These are phyloP conservation scores for Mnemiopsis leidyi DNA, from an alignment of 37 sponge, comb jelly and placozoan species.

Conservation along the genomic window DNA sequence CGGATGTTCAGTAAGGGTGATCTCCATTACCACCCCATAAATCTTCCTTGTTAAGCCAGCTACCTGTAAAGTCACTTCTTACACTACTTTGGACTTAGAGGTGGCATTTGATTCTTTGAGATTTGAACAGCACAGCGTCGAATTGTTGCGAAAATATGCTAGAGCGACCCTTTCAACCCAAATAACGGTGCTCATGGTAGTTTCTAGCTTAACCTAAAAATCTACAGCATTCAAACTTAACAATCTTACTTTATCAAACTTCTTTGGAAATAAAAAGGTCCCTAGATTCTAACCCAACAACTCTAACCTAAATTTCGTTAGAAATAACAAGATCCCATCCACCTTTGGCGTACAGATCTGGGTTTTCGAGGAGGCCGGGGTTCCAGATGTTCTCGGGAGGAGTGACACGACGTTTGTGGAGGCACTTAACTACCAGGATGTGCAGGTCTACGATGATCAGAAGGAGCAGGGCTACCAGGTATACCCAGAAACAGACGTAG, in stretches of 20 bases:
- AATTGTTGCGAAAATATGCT: too few relatives aligned
- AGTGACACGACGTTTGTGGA: conserved; percentile 36
- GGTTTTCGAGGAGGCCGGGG: conserved; percentile 50
- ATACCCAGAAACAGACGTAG: conserved; percentile 62
- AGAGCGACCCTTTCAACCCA: too few relatives aligned
- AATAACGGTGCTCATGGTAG: too few relatives aligned
- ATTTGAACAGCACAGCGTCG: too few relatives aligned
- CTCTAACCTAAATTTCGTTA: conserved; percentile 52
- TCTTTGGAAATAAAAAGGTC: too few relatives aligned
- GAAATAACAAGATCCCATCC: conserved; percentile 65
- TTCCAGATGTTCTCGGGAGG: conserved; percentile 66
- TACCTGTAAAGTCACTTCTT: not conserved
- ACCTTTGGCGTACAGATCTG: conserved; percentile 63
- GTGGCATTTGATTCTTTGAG: too few relatives aligned
- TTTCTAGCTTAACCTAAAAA: too few relatives aligned
- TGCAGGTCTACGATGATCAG: conserved; percentile 1
- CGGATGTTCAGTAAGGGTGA: not conserved
- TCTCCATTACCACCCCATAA: not conserved
- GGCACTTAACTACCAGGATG: conserved; percentile 31
- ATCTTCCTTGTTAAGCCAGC: conserved; percentile 25
- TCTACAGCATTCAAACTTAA: too few relatives aligned
- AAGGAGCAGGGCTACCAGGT: conserved; percentile 56
- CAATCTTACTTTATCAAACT: too few relatives aligned
- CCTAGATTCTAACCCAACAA: too few relatives aligned
- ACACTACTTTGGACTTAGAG: not conserved